Evolutionary conservation across 1,140 invertebrate genomes (phyloP).

Genomic region (Vanessa tameamea): DNA sequence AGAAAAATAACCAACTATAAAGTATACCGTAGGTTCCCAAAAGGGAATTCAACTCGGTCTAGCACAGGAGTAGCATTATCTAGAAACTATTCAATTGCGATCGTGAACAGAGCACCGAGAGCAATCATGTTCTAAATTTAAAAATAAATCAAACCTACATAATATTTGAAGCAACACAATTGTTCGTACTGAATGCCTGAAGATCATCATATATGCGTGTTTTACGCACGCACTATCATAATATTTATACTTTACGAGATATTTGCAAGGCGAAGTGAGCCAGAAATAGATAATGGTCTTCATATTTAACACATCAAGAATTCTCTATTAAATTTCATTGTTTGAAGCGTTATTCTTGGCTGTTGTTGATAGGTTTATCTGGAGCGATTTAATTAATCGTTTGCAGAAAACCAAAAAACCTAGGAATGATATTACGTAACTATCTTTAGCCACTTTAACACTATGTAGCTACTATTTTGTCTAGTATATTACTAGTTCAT

Average conservation of each 20-base stretch:
- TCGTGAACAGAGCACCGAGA: too few relatives aligned
- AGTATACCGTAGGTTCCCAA: too few relatives aligned
- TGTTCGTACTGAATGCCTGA: too few relatives aligned
- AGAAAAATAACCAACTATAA: too few relatives aligned
- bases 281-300: slow-evolving; percentile 25
- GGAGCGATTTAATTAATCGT: neutral
- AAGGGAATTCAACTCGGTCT: too few relatives aligned
- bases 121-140: too few relatives aligned
- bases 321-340: slow-evolving; percentile 22
- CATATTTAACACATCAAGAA: slow-evolving; percentile 17
- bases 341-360: slow-evolving; percentile 16
- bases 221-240: slow-evolving; percentile 17
- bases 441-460: neutral
- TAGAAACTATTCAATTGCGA: too few relatives aligned
- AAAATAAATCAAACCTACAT: too few relatives aligned
- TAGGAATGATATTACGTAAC: neutral
- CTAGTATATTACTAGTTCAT: neutral
- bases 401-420: neutral
- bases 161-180: too few relatives aligned
- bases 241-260: slow-evolving; percentile 26
- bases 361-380: neutral
- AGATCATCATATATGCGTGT: neutral
- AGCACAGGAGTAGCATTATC: too few relatives aligned
- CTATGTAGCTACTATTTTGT: neutral
- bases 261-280: slow-evolving; percentile 19